Evolutionary conservation across 1,140 invertebrate genomes (phyloP), one percentile per base, ranked within the genome.

Genomic region (Drosophila dunni): DNA sequence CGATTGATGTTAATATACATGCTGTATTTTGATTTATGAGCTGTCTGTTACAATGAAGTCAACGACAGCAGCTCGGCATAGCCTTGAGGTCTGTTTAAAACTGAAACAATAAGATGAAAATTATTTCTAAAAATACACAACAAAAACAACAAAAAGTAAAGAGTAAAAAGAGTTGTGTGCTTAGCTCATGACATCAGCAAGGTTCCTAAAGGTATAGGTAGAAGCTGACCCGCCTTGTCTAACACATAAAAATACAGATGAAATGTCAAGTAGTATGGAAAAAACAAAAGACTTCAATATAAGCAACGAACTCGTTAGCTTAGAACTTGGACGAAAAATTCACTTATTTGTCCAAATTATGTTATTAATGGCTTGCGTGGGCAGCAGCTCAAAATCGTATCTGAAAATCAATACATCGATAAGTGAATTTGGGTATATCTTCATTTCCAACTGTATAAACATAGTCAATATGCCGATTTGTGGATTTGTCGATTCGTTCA

Each of bases 211-310:
- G n/a, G 40, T 13, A 42, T 48, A 62, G 11, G 48, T 62, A 51
- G 50, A 44, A 38, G 29, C 42, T 63, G 66, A 68, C 57, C 71
- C 54, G 60, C 17, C 58, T 36, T 61, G 51, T 42, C 20, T 24
- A 40, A 40, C 34, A 36, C 2, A n/a, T 9, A 33, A 44, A 46
- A 34, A 42, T 13, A 53, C 33, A 42, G 29, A 64, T 33, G 58
- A 58, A 51, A 38, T 44, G 29, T 56, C 57, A 69, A 24, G 67
- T 56, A 70, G 24, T 24, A 13, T 40, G 54, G 10, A n/a, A 46
- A 29, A 89, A 84, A 76, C 81, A 66, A 89, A 89, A 90, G 84
- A 89, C 85, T 89, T 89, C 80, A 89, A 88, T 81, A 69, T 60
- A 80, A 66, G 77, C 74, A 75, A 54, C 79, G 70, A 88, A 88